These are phyloP conservation scores for Neogale vison DNA, from an alignment of 2,113 vertebrate species.

Conservation along the genomic window DNA sequence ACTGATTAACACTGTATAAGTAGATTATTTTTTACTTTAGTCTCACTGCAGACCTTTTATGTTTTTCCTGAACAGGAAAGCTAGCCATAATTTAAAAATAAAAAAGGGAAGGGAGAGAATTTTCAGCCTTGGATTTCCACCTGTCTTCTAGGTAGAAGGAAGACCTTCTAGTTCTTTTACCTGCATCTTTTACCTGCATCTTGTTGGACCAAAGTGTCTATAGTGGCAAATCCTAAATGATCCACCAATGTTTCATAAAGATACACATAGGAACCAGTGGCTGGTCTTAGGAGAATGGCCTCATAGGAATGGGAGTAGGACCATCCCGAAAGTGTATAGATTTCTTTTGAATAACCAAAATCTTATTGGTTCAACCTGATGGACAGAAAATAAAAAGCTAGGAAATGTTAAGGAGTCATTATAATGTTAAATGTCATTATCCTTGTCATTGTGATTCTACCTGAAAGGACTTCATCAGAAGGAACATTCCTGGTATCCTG, in stretches of 20 bases:
- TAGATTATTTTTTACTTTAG: not conserved
- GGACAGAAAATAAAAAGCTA: not conserved
- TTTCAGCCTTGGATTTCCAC: not conserved
- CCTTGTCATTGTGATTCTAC: not conserved
- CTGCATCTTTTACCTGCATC: not conserved
- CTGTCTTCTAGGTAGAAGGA: not conserved
- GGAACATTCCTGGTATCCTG: not conserved
- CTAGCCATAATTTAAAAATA: not conserved
- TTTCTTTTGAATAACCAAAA: not conserved
- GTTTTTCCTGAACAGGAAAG: not conserved
- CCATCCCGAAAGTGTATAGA: not conserved
- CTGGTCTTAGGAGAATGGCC: not conserved
- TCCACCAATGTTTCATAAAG: not conserved
- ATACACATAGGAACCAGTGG: not conserved
- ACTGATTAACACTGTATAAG: not conserved
- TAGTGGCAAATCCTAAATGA: not conserved
- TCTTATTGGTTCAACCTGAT: not conserved
- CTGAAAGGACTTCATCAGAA: not conserved
- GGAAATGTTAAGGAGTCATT: not conserved
- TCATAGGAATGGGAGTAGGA: not conserved
- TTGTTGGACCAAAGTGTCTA: not conserved
- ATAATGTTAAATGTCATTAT: too few relatives aligned
- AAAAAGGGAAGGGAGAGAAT: not conserved
- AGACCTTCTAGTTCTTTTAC: not conserved
- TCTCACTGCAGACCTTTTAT: not conserved